These are phyloP conservation scores for Lycaon pictus DNA, from an alignment of 2,113 vertebrate species.

Conservation along the genomic window DNA sequence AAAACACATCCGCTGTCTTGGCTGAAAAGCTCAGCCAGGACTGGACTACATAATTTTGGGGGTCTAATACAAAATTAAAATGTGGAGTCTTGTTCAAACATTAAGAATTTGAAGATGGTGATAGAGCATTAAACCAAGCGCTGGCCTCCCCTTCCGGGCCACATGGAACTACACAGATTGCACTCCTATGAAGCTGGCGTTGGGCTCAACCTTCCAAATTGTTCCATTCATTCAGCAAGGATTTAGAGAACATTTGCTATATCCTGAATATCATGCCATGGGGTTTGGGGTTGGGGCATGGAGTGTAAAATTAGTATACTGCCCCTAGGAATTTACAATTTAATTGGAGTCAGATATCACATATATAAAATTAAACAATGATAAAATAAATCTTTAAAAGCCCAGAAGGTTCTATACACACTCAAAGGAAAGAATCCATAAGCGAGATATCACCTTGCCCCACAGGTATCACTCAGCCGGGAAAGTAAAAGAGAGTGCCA, in stretches of 20 bases:
- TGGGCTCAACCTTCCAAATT: not conserved
- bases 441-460: not conserved
- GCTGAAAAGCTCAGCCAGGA: not conserved
- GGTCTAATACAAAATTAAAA: not conserved
- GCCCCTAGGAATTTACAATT: not conserved
- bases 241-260: not conserved
- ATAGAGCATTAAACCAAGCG: not conserved
- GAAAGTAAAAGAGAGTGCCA: not conserved
- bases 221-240: not conserved
- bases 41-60: not conserved
- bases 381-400: constrained; percentile 15
- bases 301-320: not conserved
- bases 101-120: not conserved
- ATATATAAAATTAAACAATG: not conserved
- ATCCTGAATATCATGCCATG: not conserved
- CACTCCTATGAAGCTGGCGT: not conserved
- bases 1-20: not conserved
- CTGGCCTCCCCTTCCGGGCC: not conserved
- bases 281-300: not conserved
- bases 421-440: not conserved
- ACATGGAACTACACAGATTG: not conserved
- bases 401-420: not conserved
- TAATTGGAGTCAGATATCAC: not conserved
- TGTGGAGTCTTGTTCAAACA: not conserved
- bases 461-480: not conserved